These are phyloP conservation scores for Aphidoletes aphidimyza DNA, from an alignment of 2,888 invertebrate genomes.

Conservation along the genomic window DNA sequence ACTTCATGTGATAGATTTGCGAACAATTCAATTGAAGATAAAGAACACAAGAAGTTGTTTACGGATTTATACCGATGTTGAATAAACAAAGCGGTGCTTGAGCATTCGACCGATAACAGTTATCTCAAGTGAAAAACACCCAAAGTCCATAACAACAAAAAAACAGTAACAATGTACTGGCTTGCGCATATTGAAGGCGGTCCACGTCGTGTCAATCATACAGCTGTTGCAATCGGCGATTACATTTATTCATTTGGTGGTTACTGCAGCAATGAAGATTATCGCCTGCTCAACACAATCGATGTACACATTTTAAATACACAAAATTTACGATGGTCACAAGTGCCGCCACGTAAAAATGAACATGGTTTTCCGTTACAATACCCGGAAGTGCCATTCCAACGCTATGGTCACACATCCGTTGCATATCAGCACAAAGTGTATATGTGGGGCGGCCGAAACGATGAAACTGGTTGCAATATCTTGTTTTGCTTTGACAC, in stretches of 20 bases:
- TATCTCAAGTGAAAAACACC: background rate
- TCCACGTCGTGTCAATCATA: conserved; percentile 91
- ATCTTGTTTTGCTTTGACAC: conserved; percentile 85
- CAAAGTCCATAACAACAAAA: no score
- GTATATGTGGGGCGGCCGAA: conserved; percentile 89
- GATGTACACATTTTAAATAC: conserved; percentile 89
- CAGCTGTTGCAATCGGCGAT: conserved; percentile 83
- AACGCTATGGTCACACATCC: conserved; percentile 91
- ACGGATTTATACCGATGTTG: no score
- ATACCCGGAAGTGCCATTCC: conserved; percentile 76
- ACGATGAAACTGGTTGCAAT: conserved; percentile 81
- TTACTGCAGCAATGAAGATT: conserved; percentile 87
- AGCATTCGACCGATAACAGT: no score
- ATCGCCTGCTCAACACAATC: conserved; percentile 79
- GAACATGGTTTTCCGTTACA: conserved; percentile 65
- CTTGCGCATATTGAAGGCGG: conserved; percentile 87
- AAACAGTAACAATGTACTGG: conserved; percentile 89
- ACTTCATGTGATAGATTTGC: no score
- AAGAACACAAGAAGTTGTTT: no score
- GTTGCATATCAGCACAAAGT: conserved; percentile 80
- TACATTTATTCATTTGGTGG: conserved; percentile 92
- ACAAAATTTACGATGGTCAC: conserved; percentile 72
- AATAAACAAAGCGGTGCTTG: background rate
- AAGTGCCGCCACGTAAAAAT: conserved; percentile 69
- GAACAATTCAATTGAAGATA: no score